Percentiles rank a stretch among this genome's conserved stretches.
Conservation (phyloP, 2,888 invertebrate species). For the Agrotis ipsilon region DNA sequence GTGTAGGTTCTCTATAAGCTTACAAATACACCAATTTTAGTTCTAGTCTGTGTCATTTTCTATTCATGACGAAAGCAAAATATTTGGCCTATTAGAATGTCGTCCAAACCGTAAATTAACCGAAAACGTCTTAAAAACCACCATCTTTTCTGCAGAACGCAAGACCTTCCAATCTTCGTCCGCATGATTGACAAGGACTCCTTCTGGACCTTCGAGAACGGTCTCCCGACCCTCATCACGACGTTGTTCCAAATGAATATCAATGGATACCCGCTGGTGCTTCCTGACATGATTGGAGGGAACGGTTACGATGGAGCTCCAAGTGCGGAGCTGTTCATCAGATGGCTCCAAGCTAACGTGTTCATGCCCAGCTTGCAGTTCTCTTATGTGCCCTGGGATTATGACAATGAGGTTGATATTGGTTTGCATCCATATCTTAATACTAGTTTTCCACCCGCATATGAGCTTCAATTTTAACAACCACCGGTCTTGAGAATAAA, state of each 20-base stretch:
- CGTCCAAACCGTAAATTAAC: too few relatives aligned
- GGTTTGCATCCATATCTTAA: neutral
- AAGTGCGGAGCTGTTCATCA: constrained; percentile 92
- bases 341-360: constrained; percentile 94
- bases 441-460: neutral
- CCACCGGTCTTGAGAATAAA: too few relatives aligned
- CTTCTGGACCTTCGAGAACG: constrained; percentile 92
- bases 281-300: constrained; percentile 95
- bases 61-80: too few relatives aligned
- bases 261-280: constrained; percentile 93
- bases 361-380: constrained; percentile 96
- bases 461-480: too few relatives aligned
- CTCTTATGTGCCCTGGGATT: constrained; percentile 95
- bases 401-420: constrained; percentile 87
- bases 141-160: constrained; percentile 85
- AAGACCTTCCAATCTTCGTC: constrained; percentile 93
- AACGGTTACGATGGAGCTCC: constrained; percentile 89
- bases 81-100: too few relatives aligned
- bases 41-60: too few relatives aligned
- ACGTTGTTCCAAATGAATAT: constrained; percentile 92
- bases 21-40: too few relatives aligned
- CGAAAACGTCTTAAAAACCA: neutral
- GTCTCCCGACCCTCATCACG: constrained; percentile 93
- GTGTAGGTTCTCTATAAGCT: too few relatives aligned
- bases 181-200: constrained; percentile 95